Base-by-base conservation (phyloP, 2,888 invertebrate species). In the Polyommatus icarus region DNA sequence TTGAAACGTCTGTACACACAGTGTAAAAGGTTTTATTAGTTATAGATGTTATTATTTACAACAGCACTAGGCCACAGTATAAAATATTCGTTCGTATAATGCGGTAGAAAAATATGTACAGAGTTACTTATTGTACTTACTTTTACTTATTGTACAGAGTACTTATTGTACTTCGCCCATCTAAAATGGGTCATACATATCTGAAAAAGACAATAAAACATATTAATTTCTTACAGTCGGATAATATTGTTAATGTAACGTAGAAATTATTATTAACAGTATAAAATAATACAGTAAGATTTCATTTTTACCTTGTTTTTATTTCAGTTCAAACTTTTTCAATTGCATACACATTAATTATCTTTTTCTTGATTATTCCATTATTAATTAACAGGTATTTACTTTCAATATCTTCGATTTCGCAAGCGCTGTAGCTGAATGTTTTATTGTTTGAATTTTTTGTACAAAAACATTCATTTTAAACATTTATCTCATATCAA, bases 111-210 rank as follows among this genome's bases (percentile, higher is more conserved):
- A 29, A 50, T 75, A 50, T 75, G 15, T 50, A 75, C 75, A 75
- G 15, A 50, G 29, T 15, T 7, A 32, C 15, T 75, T 50, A 50
- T 29, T 18, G 20, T 50, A 75, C 40, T 24, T 46, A n/a, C n/a
- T n/a, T n/a, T n/a, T n/a, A n/a, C n/a, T n/a, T n/a, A n/a, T n/a
- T n/a, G n/a, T n/a, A n/a, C n/a, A n/a, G 50, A 50, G 54, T 29
- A 75, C 24, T 54, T 50, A 50, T 29, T 18, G 20, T 50, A 75
- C 40, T 24, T 46, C 24, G 24, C 75, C 75, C 75, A 75, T 75
- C 54, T 46, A 50, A 75, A 50, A 75, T 75, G 75, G 75, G 75
- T 75, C 75, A 75, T 18, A 29, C 75, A 75, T 24, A 75, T 75
- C 75, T 75, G 75, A 7, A 75, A 75, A 50, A 40, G 36, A 72